Base-by-base conservation (phyloP, 2,797 vertebrate species). In the Oryzias dopingdopingensis region DNA sequence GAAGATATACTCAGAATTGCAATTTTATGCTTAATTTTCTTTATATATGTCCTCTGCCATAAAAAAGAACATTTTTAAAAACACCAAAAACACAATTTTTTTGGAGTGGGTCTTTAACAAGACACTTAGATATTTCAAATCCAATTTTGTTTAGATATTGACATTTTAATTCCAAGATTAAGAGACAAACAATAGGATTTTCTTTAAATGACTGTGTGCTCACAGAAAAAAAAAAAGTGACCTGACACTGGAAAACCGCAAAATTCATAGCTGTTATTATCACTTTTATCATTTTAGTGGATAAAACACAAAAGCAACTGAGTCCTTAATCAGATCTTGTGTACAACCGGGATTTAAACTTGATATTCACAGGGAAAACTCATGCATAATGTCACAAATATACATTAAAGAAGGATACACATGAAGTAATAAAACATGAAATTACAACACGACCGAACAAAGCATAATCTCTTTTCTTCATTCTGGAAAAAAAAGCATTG, bases 351-450 rank as follows among this genome's bases (percentile, higher is more conserved):
- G 84, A 88, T 77, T 83, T 79, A 68, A 79, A 82, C 77, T 72
- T 68, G 69, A 86, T 84, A 77, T 74, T 83, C 75, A 59, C 65
- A 73, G 83, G 82, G 81, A 83, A 70, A 82, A 62, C 74, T 76
- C 86, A 85, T 86, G 83, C 79, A 87, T 88, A 86, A 83, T 86
- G 80, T 78, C 80, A 79, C 77, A 81, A 83, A 80, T 84, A 89
- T 90, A 84, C 83, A 90, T 90, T 90, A 90, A 91, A 90, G 90
- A 92, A 86, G 87, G 72, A 87, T 84, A 85, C 87, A 80, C 80
- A 76, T 81, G 76, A 84, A 84, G 85, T 85, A 87, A 91, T 91
- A 90, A 91, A 91, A 87, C 82, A 80, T 87, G 80, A 86, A 89
- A 90, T 91, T 89, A 90, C 84, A 90, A 76, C 80, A 62, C 56